phyloP scores from a whole-genome alignment of 2,113 vertebrate species.

The Gymnarchus niloticus region DNA sequence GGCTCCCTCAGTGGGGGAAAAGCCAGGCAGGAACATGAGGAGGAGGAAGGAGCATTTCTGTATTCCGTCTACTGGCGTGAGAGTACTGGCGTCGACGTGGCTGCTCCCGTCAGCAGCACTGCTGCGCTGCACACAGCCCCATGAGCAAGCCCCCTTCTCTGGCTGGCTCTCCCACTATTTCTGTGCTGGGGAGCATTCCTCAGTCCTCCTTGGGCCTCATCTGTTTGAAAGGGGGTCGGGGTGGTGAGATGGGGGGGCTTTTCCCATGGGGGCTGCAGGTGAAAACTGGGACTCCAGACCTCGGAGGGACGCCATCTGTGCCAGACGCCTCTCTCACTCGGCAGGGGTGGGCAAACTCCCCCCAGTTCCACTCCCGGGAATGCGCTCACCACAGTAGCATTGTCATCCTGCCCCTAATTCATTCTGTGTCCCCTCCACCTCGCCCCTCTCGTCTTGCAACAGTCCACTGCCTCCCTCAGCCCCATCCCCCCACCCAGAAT shows the following conservation, averaged over 20 bases:
- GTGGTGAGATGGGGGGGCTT: conserved; percentile 42
- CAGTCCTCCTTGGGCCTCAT: conserved; percentile 56
- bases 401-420: conserved; percentile 36
- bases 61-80: too few relatives aligned
- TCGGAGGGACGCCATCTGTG: conserved; percentile 72
- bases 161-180: too few relatives aligned
- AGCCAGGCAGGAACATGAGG: not conserved
- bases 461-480: not conserved
- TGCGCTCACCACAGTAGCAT: conserved; percentile 30
- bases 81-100: too few relatives aligned
- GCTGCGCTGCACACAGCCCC: not conserved
- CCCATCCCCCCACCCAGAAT: not conserved
- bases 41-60: too few relatives aligned
- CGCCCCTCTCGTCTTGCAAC: conserved; percentile 25
- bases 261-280: conserved; percentile 71
- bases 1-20: not conserved
- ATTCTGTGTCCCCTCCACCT: not conserved
- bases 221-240: conserved; percentile 56
- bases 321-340: conserved; percentile 54
- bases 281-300: conserved; percentile 69
- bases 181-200: conserved; percentile 53
- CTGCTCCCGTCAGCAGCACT: too few relatives aligned
- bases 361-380: conserved; percentile 44
- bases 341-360: not conserved
- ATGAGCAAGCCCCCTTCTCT: not conserved